Conservation (phyloP, 2,797 vertebrate genomes). For the Cyprinodon diabolis region DNA sequence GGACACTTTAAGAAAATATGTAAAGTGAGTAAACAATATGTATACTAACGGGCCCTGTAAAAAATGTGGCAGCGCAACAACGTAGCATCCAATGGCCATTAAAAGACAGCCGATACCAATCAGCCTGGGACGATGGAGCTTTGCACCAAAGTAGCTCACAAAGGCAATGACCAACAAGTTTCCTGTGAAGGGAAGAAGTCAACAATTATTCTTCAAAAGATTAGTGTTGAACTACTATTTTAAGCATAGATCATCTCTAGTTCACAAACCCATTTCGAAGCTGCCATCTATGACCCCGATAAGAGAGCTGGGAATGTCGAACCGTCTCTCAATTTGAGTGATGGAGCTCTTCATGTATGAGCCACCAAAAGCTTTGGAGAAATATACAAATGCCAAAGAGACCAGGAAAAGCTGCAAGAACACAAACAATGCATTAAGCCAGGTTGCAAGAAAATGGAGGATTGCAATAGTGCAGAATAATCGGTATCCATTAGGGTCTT, state of each 20-base stretch:
- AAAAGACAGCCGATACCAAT: constrained; percentile 80
- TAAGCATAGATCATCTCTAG: not conserved
- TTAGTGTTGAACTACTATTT: not conserved
- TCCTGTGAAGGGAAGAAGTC: constrained; percentile 54
- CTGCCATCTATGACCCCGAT: constrained; percentile 93
- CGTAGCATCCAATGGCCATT: constrained; percentile 73
- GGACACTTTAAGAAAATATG: not conserved
- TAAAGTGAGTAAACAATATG: not conserved
- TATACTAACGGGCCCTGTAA: constrained; percentile 80
- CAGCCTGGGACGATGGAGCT: constrained; percentile 81
- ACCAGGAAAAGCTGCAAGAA: constrained; percentile 86
- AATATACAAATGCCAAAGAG: constrained; percentile 84
- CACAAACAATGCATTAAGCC: constrained; percentile 2
- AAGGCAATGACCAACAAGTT: constrained; percentile 82
- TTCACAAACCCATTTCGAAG: constrained; percentile 90
- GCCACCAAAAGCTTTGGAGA: constrained; percentile 90
- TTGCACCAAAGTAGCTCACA: constrained; percentile 85
- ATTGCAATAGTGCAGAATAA: not conserved
- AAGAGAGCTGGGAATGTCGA: constrained; percentile 90
- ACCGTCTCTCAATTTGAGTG: constrained; percentile 93
- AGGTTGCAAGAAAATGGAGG: not conserved
- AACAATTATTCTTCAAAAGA: not conserved
- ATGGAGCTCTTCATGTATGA: constrained; percentile 93
- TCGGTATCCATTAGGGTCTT: not conserved
- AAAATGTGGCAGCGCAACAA: constrained; percentile 79